Base-by-base conservation (phyloP, 1,140 invertebrate species). In the Caenorhabditis inopinata region DNA sequence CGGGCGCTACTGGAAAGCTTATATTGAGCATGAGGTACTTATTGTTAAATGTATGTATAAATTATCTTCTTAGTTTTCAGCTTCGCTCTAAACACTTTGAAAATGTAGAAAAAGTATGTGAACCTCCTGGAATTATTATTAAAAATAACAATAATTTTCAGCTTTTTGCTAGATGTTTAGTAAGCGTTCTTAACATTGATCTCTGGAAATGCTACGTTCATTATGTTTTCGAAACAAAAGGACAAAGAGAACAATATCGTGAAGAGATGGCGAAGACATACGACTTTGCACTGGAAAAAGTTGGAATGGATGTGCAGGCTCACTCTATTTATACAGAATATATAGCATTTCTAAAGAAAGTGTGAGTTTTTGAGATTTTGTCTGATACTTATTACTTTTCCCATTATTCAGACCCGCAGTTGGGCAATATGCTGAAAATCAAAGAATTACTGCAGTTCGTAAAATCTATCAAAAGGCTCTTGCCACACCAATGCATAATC, bases 231-330 rank as follows among this genome's bases (percentile, higher is more conserved):
- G 84, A 88, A 47, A 88, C 86, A 2, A 88, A 88, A 76, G 87
- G 87, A 18, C 85, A 88, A 49, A 51, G 88, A 11, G 46, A 77
- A 9, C 9, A 79, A 91, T 91, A 58, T 89, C 97, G 96, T 87
- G 96, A 99, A 89, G 99, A 98, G 91, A 97, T 99, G 94, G 96
- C 96, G 0, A 95, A 99, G 90, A 96, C 97, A 0, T 99, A 98
- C 89, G 97, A 99, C 90, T 99, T 98, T 91, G 96, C 97, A 0
- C 89, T 99, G 77, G 97, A 99, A 80, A 98, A 98, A 90, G 98
- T 99, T 86, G 97, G 97, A 1, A 94, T 98, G 93, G 96, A 98
- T 86, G 94, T 85, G n/a, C 82, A 83, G 21, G 76, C 86, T 12
- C 62, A 82, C 38, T 78, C 85, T 18, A 82, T 88, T n/a, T 88